Evolutionary conservation across 2,113 vertebrate species (phyloP).

Genomic region (Seriola rivoliana): DNA sequence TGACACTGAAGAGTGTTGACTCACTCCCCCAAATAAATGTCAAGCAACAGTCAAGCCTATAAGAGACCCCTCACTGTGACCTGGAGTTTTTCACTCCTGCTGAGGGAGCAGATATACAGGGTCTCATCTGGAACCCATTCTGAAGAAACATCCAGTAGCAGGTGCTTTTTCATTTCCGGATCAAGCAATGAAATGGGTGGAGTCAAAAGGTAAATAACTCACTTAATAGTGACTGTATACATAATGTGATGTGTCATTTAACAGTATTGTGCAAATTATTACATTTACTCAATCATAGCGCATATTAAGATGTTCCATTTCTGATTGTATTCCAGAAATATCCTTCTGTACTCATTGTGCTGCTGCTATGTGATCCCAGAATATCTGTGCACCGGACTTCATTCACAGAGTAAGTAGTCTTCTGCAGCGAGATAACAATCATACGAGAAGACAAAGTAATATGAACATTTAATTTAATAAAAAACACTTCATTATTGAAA

Average conservation of each 20-base stretch:
- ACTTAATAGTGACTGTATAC: neutral
- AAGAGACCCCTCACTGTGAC: slow-evolving; percentile 53
- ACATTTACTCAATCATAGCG: neutral
- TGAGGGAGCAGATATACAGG: slow-evolving; percentile 27
- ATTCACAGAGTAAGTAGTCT: slow-evolving; percentile 74
- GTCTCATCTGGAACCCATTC: slow-evolving; percentile 8
- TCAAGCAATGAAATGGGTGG: slow-evolving; percentile 59
- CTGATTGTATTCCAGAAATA: slow-evolving; percentile 68
- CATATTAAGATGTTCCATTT: neutral
- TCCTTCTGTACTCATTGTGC: slow-evolving; percentile 65
- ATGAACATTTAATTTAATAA: too few relatives aligned
- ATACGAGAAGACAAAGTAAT: too few relatives aligned
- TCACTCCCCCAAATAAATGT: slow-evolving; percentile 60
- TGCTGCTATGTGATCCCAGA: slow-evolving; percentile 67
- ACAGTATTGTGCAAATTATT: neutral
- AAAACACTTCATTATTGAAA: neutral
- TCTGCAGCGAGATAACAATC: neutral
- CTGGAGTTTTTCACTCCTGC: slow-evolving; percentile 29
- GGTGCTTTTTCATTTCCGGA: slow-evolving; percentile 7
- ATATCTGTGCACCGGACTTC: slow-evolving; percentile 72
- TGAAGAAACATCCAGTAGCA: slow-evolving; percentile 30
- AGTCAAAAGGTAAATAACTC: slow-evolving; percentile 60
- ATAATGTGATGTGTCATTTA: neutral
- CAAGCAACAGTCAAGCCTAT: slow-evolving; percentile 55
- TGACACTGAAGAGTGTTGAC: slow-evolving; percentile 66